These are phyloP conservation scores for Danionella cerebrum DNA, from an alignment of 2,113 vertebrate species.

Conservation along the genomic window DNA sequence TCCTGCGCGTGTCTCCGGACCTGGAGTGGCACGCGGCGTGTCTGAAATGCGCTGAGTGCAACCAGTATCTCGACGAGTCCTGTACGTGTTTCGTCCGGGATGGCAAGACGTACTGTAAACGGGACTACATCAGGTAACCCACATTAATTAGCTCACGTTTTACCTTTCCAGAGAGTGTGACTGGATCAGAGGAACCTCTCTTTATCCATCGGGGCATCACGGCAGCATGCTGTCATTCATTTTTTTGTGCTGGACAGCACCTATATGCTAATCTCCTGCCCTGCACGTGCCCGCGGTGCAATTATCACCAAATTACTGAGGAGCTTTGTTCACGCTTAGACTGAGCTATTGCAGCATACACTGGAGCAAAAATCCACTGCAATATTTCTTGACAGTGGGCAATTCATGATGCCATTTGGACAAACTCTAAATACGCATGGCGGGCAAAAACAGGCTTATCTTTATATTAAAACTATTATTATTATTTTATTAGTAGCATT, in stretches of 20 bases:
- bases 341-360: background rate
- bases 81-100: conserved; percentile 98
- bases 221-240: conserved; percentile 23
- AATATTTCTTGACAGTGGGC: background rate
- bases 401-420: background rate
- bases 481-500: too few species aligned
- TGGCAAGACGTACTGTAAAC: conserved; percentile 98
- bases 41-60: conserved; percentile 96
- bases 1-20: conserved; percentile 96
- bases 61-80: conserved; percentile 96
- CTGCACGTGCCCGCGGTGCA: conserved; percentile 13
- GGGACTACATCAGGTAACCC: conserved; percentile 96
- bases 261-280: conserved; percentile 37
- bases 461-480: too few species aligned
- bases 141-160: conserved; percentile 26
- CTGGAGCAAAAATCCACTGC: background rate
- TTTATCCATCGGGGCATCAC: background rate
- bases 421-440: background rate
- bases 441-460: too few species aligned
- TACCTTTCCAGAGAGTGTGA: background rate
- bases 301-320: conserved; percentile 16
- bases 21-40: conserved; percentile 99
- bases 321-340: background rate
- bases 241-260: conserved; percentile 17
- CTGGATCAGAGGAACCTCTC: conserved; percentile 16